Conservation (phyloP, 2,113 vertebrate species). For the Uria lomvia region DNA sequence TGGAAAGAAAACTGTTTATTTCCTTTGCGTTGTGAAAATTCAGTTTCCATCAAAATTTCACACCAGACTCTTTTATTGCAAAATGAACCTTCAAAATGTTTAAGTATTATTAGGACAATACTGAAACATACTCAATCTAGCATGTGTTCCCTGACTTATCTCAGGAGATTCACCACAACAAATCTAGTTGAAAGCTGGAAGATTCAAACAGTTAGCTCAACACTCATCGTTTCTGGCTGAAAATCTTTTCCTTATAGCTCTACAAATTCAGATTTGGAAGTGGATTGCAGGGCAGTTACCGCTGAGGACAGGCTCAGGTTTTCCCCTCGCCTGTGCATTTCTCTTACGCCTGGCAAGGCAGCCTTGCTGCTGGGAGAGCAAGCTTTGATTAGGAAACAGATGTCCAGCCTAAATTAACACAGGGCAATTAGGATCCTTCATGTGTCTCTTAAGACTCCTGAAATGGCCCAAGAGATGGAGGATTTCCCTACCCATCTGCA, state of each 20-base stretch:
- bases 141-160: background rate
- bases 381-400: slow-evolving; percentile 5
- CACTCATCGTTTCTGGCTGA: background rate
- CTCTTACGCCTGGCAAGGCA: background rate
- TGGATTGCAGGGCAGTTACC: background rate
- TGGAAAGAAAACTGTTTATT: background rate
- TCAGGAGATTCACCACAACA: background rate
- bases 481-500: slow-evolving; percentile 13
- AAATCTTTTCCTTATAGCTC: background rate
- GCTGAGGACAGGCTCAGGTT: background rate
- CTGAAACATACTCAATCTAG: background rate
- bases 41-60: background rate
- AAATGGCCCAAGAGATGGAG: background rate
- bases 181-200: background rate
- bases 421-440: background rate
- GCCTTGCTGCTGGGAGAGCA: background rate
- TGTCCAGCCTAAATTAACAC: slow-evolving; percentile 16
- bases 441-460: background rate
- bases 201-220: background rate
- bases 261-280: background rate
- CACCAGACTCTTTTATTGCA: background rate
- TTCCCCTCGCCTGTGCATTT: background rate
- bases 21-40: background rate
- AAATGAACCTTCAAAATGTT: background rate
- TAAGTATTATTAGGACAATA: background rate